Evolutionary conservation across 2,797 vertebrate species (phyloP), one percentile per base, ranked within the genome.

Genomic region (Xenops minutus): DNA sequence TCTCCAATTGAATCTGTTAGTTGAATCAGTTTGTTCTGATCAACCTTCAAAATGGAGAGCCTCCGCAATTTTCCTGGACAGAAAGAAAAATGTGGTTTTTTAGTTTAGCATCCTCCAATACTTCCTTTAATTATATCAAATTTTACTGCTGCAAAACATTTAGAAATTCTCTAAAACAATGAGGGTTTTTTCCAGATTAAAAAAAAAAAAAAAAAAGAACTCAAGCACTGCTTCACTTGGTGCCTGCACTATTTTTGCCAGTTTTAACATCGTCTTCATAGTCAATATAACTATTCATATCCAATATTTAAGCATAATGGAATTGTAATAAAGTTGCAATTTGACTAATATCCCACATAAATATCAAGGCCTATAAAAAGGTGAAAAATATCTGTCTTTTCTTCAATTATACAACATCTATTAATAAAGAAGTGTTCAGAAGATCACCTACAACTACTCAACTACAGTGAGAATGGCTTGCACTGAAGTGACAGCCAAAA

Each of bases 1-100:
- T 98, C 98, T 51, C 99, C 99, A 56, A 99, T 98, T 62, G 98
- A 98, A 97, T 99, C 99, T 5, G 99, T 99, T 92, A 99, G 96
- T 67, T 98, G 98, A 32, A 97, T 92, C 74, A 99, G 98, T 61
- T 98, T 98, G 96, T 99, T 99, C 97, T 99, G 99, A 97, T 99
- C 99, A 58, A 98, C 98, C 97, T 99, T 99, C 96, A 99, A 96
- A 95, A 99, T 99, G 2, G 99, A 99, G 67, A 99, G 98, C 46
- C 98, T 98, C 94, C 96, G 98, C 81, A 99, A 85, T 97, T 99
- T 99, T 95, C 99, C 99, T 99, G 93, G 56, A 79, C 18, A 87
- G 34, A 79, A 56, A 58, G 49, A 59, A 39, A 19, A 52, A 32
- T 27, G 27, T 5, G 23, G 2, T 14, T 64, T 19, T 46, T 71